Evolutionary conservation across 2,113 vertebrate genomes (phyloP).

Genomic region (Ptyas mucosa): DNA sequence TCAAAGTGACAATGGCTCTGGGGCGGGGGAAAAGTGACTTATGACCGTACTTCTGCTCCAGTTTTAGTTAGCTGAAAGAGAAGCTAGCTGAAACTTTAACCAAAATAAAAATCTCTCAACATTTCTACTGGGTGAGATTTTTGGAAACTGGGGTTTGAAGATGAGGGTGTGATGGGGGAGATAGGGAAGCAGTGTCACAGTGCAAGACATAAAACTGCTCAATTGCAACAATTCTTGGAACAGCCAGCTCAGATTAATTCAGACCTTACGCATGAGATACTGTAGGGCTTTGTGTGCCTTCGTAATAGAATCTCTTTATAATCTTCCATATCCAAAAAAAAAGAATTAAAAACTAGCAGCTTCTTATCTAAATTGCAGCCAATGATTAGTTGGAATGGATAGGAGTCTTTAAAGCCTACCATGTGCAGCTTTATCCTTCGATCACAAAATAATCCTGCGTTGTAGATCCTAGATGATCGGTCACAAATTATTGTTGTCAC

Average conservation of each 20-base stretch:
- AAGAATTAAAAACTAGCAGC: background rate
- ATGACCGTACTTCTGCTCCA: background rate
- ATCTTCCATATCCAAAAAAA: background rate
- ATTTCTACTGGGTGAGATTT: too few relatives aligned
- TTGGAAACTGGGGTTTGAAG: background rate
- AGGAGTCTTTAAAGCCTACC: background rate
- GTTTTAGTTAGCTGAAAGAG: background rate
- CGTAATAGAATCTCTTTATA: background rate
- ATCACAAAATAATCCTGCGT: background rate
- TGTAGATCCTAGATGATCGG: conserved; percentile 50
- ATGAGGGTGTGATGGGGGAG: background rate
- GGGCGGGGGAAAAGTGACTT: background rate
- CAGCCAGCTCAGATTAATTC: background rate
- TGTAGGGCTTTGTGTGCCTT: background rate
- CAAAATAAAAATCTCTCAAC: too few relatives aligned
- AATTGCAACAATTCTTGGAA: background rate
- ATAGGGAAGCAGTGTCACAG: background rate
- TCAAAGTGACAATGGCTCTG: background rate
- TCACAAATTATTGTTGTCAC: conserved; percentile 52
- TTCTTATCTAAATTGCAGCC: background rate
- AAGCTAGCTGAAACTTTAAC: background rate
- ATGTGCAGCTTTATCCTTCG: background rate
- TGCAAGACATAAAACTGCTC: background rate
- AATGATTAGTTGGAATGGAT: background rate
- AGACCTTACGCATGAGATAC: background rate